phyloP scores from a whole-genome alignment of 1,140 invertebrate species.

The Schlechtendalia chinensis region DNA sequence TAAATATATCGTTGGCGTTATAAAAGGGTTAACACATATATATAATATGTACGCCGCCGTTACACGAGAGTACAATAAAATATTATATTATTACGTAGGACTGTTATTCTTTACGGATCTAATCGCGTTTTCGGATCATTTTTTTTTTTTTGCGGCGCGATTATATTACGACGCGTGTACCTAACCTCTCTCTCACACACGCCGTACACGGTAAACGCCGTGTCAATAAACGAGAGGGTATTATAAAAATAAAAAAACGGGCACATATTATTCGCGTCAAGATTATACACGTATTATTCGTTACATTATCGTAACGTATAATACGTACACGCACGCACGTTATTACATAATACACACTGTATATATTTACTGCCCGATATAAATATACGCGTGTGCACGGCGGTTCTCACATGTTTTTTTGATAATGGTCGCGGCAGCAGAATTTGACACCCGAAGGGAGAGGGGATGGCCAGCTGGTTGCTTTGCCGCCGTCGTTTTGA shows the following conservation, averaged over 20 bases:
- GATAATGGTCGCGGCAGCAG: constrained; percentile 40
- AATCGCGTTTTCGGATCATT: constrained; percentile 26
- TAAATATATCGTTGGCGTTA: not conserved
- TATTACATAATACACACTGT: not conserved
- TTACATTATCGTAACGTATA: too few species aligned
- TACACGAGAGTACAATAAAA: too few species aligned
- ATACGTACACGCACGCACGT: not conserved
- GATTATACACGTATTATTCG: not conserved
- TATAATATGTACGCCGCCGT: too few species aligned
- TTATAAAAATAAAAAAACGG: not conserved
- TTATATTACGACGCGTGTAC: not conserved
- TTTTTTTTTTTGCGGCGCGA: not conserved
- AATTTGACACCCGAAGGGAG: constrained; percentile 44
- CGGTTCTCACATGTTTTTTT: not conserved
- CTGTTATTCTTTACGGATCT: constrained; percentile 16
- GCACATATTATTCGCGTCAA: not conserved
- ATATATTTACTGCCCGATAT: not conserved
- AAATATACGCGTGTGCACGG: not conserved
- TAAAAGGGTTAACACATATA: constrained; percentile 26
- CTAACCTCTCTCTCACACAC: not conserved
- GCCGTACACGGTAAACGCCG: not conserved
- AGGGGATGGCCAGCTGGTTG: constrained; percentile 42
- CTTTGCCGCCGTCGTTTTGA: constrained; percentile 29
- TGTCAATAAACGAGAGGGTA: constrained; percentile 12
- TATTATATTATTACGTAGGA: not conserved